Evolutionary conservation across 2,113 vertebrate species (phyloP), one percentile per base, ranked within the genome.

Genomic region (Nematolebias whitei): DNA sequence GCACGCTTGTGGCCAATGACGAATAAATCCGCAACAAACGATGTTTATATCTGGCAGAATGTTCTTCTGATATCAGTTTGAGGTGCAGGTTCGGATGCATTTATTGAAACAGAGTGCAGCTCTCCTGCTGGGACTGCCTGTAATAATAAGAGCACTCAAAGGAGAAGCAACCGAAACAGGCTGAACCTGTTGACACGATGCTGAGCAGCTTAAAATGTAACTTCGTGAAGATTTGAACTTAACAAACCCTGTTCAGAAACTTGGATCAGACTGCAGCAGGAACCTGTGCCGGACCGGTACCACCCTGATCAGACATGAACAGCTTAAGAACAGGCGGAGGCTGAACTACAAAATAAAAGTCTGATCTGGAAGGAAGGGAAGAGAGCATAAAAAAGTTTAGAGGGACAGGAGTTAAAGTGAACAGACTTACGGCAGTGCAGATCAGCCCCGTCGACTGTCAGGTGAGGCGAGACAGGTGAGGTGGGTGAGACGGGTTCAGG

Each of bases 381-480:
- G 23, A 67, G 3, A 15, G 20, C 24, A 50, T 14, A 26, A 22
- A 18, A n/a, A 47, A 44, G 35, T 47, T 15, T 9, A 18, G 14
- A 18, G n/a, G 0, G 32, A 15, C 13, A n/a, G 44, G 24, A 65
- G 8, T 19, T 32, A 12, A 38, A 47, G 13, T 23, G 23, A 26
- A 26, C 22, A 62, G 49, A 80, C 82, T 84, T 70, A 84, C 77
- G 47, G 64, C 43, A 9, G 68, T 3, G 24, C 18, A 47, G 6
- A 29, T 54, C 76, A 18, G 41, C 23, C 16, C 5, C 4, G 60
- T 23, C 19, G 29, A 65, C 56, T 8, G 48, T n/a, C 52, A 66
- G 71, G 44, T 64, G 38, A 45, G 35, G 51, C 39, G 38, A 54
- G 56, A 58, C 53, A 54, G 58, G 53, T n/a, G n/a, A 71, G 73